A percentile compares a stretch with the other conserved stretches of the same genome.
Conservation (phyloP, 2,113 vertebrate genomes). For the Austrofundulus limnaeus region DNA sequence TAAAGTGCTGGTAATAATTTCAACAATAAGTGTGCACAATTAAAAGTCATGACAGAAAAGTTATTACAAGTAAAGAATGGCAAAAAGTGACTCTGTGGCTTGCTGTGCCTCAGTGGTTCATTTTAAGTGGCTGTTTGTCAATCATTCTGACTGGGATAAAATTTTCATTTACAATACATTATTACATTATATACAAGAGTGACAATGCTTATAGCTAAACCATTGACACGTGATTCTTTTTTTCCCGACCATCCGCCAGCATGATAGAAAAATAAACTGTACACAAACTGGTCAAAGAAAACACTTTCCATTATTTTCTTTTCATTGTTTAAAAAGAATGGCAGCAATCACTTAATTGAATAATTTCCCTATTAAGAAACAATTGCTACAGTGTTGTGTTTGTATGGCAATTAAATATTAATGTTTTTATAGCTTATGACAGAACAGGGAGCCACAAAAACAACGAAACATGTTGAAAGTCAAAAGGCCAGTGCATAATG, state of each 20-base stretch:
- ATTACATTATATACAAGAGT: conserved; percentile 89
- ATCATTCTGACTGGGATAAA: conserved; percentile 72
- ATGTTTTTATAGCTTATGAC: conserved; percentile 79
- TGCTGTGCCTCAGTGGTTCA: conserved; percentile 68
- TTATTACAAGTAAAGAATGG: conserved; percentile 40
- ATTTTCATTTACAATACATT: conserved; percentile 87
- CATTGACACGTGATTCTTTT: conserved; percentile 71
- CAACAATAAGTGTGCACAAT: conserved; percentile 76
- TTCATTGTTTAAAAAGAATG: conserved; percentile 82
- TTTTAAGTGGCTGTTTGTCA: conserved; percentile 69
- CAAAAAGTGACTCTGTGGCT: conserved; percentile 58
- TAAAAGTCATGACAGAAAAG: conserved; percentile 49
- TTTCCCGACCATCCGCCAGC: conserved; percentile 79
- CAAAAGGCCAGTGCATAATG: conserved; percentile 73
- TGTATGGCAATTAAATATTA: conserved; percentile 82
- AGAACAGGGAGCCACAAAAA: conserved; percentile 77
- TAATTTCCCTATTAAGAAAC: conserved; percentile 83
- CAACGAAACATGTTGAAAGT: conserved; percentile 66
- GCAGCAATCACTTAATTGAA: conserved; percentile 83
- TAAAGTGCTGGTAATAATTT: conserved; percentile 82
- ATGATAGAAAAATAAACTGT: conserved; percentile 91
- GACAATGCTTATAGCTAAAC: conserved; percentile 79
- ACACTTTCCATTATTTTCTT: conserved; percentile 77
- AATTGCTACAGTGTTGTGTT: conserved; percentile 93
- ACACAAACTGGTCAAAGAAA: conserved; percentile 83